A percentile compares a stretch with the other conserved stretches of the same genome.
Evolutionary conservation across 2,797 vertebrate species (phyloP).

Genomic region (Microtus agrestis): DNA sequence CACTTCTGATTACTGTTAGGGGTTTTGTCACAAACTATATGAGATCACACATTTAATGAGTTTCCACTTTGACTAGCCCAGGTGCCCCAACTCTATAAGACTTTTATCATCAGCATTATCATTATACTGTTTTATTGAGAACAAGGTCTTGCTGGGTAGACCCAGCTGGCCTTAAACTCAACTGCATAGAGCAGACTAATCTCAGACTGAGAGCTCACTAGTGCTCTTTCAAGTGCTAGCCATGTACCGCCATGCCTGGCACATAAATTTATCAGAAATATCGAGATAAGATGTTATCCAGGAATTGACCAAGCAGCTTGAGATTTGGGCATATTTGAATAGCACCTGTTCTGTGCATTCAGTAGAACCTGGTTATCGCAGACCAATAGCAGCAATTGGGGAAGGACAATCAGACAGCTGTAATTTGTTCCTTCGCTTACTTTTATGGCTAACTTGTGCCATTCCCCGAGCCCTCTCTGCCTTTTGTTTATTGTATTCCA

Average conservation of each 20-base stretch:
- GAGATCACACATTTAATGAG: conserved; percentile 54
- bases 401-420: conserved; percentile 76
- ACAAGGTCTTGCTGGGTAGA: background rate
- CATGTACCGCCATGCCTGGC: background rate
- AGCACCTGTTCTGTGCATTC: conserved; percentile 64
- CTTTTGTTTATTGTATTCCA: conserved; percentile 79
- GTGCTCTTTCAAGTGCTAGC: background rate
- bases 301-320: conserved; percentile 63
- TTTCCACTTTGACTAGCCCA: conserved; percentile 67
- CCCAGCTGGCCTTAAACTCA: background rate
- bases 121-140: background rate
- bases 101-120: background rate
- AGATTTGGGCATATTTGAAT: conserved; percentile 56
- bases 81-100: conserved; percentile 34
- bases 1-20: conserved; percentile 72
- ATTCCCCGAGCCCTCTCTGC: conserved; percentile 35
- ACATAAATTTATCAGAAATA: conserved; percentile 11
- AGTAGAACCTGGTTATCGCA: conserved; percentile 54
- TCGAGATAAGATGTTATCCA: conserved; percentile 72
- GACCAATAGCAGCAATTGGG: conserved; percentile 59
- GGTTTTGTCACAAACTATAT: conserved; percentile 77
- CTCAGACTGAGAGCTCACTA: background rate
- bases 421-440: conserved; percentile 81
- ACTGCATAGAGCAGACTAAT: background rate
- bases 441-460: conserved; percentile 50